Evolutionary conservation across 2,888 invertebrate species (phyloP), one percentile per base, ranked within the genome.

Genomic region (Rosalia funebris): DNA sequence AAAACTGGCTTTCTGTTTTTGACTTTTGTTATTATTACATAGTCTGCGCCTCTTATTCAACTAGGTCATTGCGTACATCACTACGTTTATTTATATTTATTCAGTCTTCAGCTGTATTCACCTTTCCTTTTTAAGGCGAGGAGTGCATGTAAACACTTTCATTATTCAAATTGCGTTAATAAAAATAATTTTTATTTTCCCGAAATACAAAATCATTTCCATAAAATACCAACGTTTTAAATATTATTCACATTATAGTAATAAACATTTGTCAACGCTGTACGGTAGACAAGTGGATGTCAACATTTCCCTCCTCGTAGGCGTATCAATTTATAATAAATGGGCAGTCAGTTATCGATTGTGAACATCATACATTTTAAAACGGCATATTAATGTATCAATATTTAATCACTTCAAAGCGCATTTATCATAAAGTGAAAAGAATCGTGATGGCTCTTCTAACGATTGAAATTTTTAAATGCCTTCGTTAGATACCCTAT

Each of bases 321-420:
- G 50, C 16, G 50, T 50, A 44, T 34, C 25, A 20, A 50, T 50
- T 50, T 31, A 50, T 50, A 25, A 25, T 39, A 39, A 19, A 50
- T 39, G 14, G 17, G 7, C 14, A 14, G 39, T 20, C 19, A 14
- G 39, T 31, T 25, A 20, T 50, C 15, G n/a, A 50, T 39, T 25
- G 25, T 50, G 39, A 50, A 50, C 39, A 20, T n/a, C 39, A 50
- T 9, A 20, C 14, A 39, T 50, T 31, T 31, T 25, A 45, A 50
- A 50, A 50, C n/a, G 12, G 9, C 17, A 50, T 50, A 25, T 25
- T 39, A 50, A 50, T 50, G 37, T 19, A 39, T 50, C 37, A 50
- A 25, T 25, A 39, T 14, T 50, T 25, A 16, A 48, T 36, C 11
- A 37, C 5, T 48, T 12, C 17, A 36, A 20, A 17, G 7, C 11